phyloP scores from a whole-genome alignment of 92 coral and sea anemone genomes.

The Porites rus region DNA sequence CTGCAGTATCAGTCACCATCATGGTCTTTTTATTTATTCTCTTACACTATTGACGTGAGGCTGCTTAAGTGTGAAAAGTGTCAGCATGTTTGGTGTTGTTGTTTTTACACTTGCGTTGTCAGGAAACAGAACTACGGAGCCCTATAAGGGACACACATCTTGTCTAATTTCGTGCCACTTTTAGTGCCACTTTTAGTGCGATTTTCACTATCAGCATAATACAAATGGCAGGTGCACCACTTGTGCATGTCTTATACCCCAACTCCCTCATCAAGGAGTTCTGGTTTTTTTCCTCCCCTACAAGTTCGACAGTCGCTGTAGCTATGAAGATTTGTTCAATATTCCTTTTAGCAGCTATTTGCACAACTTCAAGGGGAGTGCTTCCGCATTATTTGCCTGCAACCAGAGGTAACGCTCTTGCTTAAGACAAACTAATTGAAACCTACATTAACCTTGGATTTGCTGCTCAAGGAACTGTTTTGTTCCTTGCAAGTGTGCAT shows the following conservation, averaged over 20 bases:
- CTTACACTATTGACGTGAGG: too few relatives aligned
- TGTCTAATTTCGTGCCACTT: conserved; percentile 18
- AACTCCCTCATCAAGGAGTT: neutral
- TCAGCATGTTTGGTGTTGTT: too few relatives aligned
- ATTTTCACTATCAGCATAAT: conserved; percentile 4
- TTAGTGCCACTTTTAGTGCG: conserved; percentile 31
- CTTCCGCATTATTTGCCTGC: conserved; percentile 7
- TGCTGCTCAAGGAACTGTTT: conserved; percentile 33
- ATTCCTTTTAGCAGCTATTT: neutral
- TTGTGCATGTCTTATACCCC: neutral
- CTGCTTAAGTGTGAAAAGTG: too few relatives aligned
- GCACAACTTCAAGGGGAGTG: conserved; percentile 1
- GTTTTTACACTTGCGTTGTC: too few relatives aligned
- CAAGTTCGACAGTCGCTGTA: too few relatives aligned
- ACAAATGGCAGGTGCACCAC: neutral
- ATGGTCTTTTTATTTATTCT: too few relatives aligned
- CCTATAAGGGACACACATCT: conserved; percentile 27
- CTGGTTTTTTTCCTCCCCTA: neutral
- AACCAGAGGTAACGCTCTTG: neutral
- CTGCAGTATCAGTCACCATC: too few relatives aligned
- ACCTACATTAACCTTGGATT: conserved; percentile 44
- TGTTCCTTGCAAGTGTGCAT: conserved; percentile 40
- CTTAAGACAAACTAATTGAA: conserved; percentile 32
- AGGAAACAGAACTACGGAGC: neutral
- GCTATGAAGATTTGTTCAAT: neutral